Evolutionary conservation across 2,113 vertebrate genomes (phyloP), one percentile per base, ranked within the genome.

Genomic region (Apaloderma vittatum): DNA sequence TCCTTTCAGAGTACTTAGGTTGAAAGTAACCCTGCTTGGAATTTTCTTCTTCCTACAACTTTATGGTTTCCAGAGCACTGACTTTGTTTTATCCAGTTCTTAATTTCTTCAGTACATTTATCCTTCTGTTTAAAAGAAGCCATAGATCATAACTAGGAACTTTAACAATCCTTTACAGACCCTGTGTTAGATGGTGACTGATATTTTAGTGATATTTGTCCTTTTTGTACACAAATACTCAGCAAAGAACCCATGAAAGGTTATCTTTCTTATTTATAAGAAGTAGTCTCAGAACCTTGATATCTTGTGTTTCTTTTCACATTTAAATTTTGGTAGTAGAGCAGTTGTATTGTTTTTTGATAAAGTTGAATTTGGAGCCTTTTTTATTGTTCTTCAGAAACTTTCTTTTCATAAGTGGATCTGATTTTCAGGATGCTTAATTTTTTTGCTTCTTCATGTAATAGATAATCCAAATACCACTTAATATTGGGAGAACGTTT

Each of bases 361-460:
- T 68, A 6, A 73, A 75, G 32, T 79, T 90, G 48, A 77, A 51
- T 80, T 66, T 82, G 24, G 15, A 93, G 16, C 7, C 24, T 70
- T 40, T 93, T 34, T 88, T 88, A 71, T 51, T 46, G 1, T 88
- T 88, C 68, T 45, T 88, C 52, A 66, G 77, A 66, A 87, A 63
- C n/a, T 65, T 89, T 62, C 6, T 54, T 82, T 74, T 70, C 30
- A 14, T 45, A 73, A 88, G 52, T 65, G 76, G n/a, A 62, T 76
- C 66, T 95, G 68, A 89, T 93, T 73, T 91, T 94, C n/a, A 75
- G 58, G 84, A 22, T 52, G 62, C 62, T 40, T 48, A 68, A 6
- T 62, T 52, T 94, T 80, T 90, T 93, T 93, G 49, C 59, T 23
- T 90, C 82, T 65, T 94, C 29, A 67, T 76, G 15, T 29, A 52